Percentiles rank a stretch among this genome's conserved stretches.
Conservation (phyloP, 2,797 vertebrate species). For the Periparus ater region DNA sequence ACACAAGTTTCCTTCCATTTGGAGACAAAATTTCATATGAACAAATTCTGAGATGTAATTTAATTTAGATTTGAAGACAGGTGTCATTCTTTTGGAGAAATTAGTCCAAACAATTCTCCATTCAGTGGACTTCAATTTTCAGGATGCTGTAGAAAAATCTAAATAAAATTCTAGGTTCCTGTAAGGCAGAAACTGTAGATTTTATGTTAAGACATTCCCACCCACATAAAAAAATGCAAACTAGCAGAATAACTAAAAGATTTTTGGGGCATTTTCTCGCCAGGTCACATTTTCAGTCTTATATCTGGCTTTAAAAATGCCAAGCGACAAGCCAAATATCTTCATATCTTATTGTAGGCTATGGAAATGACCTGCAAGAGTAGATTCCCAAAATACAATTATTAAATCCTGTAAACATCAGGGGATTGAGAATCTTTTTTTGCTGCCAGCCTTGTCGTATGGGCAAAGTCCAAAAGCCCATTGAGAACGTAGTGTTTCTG, state of each 20-base stretch:
- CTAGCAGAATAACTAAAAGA: not conserved
- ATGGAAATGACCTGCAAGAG: not conserved
- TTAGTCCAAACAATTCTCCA: not conserved
- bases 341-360: not conserved
- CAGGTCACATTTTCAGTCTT: not conserved
- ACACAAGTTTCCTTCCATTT: not conserved
- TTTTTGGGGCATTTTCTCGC: not conserved
- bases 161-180: not conserved
- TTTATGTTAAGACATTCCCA: not conserved
- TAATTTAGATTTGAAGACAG: not conserved
- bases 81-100: not conserved
- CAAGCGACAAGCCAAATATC: not conserved
- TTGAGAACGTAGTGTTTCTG: not conserved
- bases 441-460: not conserved
- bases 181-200: not conserved
- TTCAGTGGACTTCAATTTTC: not conserved
- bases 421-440: not conserved
- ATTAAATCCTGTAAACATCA: constrained; percentile 11
- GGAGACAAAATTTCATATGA: not conserved
- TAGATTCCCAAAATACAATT: not conserved
- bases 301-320: not conserved
- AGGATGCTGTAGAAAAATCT: not conserved
- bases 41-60: not conserved
- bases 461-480: not conserved
- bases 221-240: not conserved